phyloP scores from a whole-genome alignment of 2,888 invertebrate species.

The Cryptocheilus praepositus region DNA sequence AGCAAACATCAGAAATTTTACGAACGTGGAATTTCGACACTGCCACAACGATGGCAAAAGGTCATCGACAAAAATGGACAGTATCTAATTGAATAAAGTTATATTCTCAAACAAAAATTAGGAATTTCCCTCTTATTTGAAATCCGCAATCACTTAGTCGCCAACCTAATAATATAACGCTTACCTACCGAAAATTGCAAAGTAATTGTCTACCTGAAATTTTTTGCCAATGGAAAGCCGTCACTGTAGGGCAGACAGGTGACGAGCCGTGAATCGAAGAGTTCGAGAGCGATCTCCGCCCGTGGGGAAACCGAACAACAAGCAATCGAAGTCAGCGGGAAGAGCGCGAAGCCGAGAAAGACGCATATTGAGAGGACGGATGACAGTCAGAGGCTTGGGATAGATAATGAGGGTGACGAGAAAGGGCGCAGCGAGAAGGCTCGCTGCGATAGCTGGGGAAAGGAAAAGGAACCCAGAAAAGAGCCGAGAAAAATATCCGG shows the following conservation, averaged over 20 bases:
- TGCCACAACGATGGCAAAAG: too few relatives aligned
- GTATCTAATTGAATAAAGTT: too few relatives aligned
- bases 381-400: slow-evolving; percentile 46
- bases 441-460: slow-evolving; percentile 21
- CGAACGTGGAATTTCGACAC: too few relatives aligned
- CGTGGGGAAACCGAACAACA: neutral
- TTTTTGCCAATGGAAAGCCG: neutral
- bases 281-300: too few relatives aligned
- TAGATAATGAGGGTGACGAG: slow-evolving; percentile 54
- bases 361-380: slow-evolving; percentile 48
- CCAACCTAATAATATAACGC: too few relatives aligned
- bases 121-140: too few relatives aligned
- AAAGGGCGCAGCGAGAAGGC: slow-evolving; percentile 36
- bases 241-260: neutral
- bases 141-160: too few relatives aligned
- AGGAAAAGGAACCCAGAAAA: slow-evolving; percentile 37
- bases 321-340: slow-evolving; percentile 26
- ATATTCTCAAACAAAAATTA: too few relatives aligned
- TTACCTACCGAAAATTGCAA: too few relatives aligned
- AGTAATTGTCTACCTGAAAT: too few relatives aligned
- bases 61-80: too few relatives aligned
- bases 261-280: neutral
- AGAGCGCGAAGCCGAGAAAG: slow-evolving; percentile 22
- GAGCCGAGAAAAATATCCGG: slow-evolving; percentile 7
- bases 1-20: too few relatives aligned